These are phyloP conservation scores for Vireo griseus DNA, from an alignment of 2,797 vertebrate genomes.

Conservation along the genomic window DNA sequence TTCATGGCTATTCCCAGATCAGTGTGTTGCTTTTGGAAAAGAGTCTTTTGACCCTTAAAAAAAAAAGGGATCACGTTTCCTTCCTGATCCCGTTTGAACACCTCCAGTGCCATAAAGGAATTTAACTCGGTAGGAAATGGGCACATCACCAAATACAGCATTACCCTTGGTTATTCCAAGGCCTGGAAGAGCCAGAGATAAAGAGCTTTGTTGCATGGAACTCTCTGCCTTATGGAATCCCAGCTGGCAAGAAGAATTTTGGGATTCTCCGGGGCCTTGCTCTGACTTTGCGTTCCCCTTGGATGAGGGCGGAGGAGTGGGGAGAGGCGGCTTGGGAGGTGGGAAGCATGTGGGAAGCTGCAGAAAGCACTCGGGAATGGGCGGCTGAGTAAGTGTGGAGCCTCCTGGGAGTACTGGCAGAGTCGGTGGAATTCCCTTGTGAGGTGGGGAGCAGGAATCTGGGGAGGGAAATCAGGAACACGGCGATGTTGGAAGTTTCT, in stretches of 20 bases:
- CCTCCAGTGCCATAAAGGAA: background rate
- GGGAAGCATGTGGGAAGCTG: background rate
- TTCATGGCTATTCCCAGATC: background rate
- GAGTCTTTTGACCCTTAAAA: background rate
- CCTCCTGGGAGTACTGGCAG: background rate
- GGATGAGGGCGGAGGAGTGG: background rate
- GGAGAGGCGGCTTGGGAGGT: background rate
- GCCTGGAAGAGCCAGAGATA: background rate
- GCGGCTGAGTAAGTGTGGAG: background rate
- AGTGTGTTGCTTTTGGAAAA: background rate
- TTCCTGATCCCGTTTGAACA: background rate
- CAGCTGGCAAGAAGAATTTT: background rate
- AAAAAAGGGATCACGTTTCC: background rate
- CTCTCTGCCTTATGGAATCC: background rate
- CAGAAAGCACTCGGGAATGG: background rate
- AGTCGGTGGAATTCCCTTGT: background rate
- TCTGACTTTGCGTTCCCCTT: background rate
- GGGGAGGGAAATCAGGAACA: background rate
- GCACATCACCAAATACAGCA: background rate
- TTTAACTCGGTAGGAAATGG: background rate
- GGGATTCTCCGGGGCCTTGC: background rate
- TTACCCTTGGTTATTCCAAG: background rate
- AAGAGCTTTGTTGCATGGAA: background rate
- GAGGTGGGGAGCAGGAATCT: background rate
- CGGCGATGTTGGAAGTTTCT: background rate